Evolutionary conservation across 1,140 invertebrate genomes (phyloP).

Genomic region (Pomphorhynchus laevis): DNA sequence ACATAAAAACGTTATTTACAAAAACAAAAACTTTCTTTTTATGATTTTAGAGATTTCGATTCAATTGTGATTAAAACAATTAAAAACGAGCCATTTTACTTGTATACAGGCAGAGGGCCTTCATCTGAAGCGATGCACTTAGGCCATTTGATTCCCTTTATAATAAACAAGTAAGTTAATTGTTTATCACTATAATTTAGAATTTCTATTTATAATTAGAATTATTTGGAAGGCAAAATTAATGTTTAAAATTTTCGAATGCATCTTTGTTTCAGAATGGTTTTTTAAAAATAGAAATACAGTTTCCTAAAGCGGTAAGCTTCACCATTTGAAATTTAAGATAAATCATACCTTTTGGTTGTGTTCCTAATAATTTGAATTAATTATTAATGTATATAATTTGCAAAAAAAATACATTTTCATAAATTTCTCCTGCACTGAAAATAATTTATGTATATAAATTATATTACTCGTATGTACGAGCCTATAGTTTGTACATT

Average conservation of each 20-base stretch:
- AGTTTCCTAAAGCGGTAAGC: too few species aligned
- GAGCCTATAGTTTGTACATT: too few species aligned
- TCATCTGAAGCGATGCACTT: conserved; percentile 75
- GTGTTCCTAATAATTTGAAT: too few species aligned
- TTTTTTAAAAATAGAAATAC: too few species aligned
- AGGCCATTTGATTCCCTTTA: conserved; percentile 81
- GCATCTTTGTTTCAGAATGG: too few species aligned
- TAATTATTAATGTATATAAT: too few species aligned
- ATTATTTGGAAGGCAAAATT: conserved; percentile 15
- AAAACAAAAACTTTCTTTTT: background rate
- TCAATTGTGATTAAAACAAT: conserved; percentile 44
- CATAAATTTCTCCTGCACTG: too few species aligned
- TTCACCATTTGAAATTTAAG: too few species aligned
- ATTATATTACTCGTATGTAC: too few species aligned
- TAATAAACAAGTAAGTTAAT: conserved; percentile 42
- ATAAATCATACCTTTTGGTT: too few species aligned
- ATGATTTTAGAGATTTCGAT: conserved; percentile 22
- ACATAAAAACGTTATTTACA: background rate
- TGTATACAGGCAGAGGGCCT: conserved; percentile 85
- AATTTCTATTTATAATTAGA: background rate
- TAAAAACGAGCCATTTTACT: conserved; percentile 58
- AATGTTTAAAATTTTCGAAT: background rate
- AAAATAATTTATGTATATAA: too few species aligned
- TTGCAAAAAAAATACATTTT: too few species aligned
- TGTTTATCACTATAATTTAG: background rate